Conservation (phyloP, 2,888 invertebrate species). For the Chrysomela aeneicollis region DNA sequence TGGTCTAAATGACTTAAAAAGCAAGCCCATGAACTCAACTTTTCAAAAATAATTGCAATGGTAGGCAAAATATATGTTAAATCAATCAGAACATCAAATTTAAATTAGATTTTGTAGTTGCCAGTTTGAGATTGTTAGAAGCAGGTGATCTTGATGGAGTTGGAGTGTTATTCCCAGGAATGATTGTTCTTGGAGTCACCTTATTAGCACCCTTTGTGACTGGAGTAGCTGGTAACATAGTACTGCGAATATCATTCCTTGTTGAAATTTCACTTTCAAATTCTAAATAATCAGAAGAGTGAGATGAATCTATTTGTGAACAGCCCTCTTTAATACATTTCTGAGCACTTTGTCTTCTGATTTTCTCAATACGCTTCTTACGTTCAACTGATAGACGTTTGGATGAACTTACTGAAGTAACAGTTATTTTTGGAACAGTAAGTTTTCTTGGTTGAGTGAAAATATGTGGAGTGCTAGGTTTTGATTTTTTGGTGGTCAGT, state of each 20-base stretch:
- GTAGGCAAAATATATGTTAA: no score
- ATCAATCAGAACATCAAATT: background rate
- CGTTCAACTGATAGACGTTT: background rate
- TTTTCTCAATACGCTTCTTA: background rate
- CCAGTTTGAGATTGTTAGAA: background rate
- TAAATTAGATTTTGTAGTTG: background rate
- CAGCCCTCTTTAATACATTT: background rate
- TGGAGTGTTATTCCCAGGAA: background rate
- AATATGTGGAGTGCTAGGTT: background rate
- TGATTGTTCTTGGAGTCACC: background rate
- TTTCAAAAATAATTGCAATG: no score
- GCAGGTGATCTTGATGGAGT: background rate
- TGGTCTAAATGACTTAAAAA: no score
- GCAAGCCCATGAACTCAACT: no score
- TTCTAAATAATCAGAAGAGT: background rate
- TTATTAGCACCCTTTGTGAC: background rate
- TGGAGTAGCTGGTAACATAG: background rate
- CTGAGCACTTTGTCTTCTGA: background rate
- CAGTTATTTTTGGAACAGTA: background rate
- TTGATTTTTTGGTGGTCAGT: constrained; percentile 30
- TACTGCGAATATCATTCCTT: background rate
- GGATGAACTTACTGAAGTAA: background rate
- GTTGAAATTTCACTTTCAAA: background rate
- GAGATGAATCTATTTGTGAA: background rate
- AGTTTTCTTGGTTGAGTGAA: background rate